Conservation (phyloP, 2,888 invertebrate species). For the Lysandra bellargus region DNA sequence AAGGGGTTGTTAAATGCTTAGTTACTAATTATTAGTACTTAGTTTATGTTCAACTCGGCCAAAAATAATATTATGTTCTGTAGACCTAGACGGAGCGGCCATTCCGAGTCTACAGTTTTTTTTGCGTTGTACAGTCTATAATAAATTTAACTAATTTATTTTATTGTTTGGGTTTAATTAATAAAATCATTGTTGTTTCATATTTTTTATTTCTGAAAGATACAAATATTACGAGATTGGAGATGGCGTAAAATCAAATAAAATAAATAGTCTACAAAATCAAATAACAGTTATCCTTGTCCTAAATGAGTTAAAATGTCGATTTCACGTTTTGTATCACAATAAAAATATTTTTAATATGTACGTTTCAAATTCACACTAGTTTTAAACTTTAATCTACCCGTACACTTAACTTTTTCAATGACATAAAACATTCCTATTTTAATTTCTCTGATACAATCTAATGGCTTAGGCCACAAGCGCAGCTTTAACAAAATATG, state of each 20-base stretch:
- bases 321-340: conserved; percentile 18
- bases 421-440: no score
- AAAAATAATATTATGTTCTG: no score
- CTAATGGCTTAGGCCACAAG: neutral
- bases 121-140: no score
- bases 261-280: conserved; percentile 37
- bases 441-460: neutral
- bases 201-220: conserved; percentile 35
- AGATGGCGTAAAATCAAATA: conserved; percentile 36
- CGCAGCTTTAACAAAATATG: neutral
- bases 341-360: neutral
- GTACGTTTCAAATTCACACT: neutral
- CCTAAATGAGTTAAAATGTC: conserved; percentile 27
- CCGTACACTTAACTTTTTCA: no score
- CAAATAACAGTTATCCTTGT: conserved; percentile 31
- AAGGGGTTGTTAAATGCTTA: no score
- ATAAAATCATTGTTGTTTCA: conserved; percentile 33
- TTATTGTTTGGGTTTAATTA: neutral
- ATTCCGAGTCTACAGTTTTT: no score
- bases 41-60: no score
- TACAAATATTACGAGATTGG: conserved; percentile 32
- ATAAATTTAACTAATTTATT: no score
- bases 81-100: no score
- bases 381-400: no score
- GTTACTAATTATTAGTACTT: no score